These are phyloP conservation scores for Formica aserva DNA, from an alignment of 2,888 invertebrate genomes.

Conservation along the genomic window DNA sequence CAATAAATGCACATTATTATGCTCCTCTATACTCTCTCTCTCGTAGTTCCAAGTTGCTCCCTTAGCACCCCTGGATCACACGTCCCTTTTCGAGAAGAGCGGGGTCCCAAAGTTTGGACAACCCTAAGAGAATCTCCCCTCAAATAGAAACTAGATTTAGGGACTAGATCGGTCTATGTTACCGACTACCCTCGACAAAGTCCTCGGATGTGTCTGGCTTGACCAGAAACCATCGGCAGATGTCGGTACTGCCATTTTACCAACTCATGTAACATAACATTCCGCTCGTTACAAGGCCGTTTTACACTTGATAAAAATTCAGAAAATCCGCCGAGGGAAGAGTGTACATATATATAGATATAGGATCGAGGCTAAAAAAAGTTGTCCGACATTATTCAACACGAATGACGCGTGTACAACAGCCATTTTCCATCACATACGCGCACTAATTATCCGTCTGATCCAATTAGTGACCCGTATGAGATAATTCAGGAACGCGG, in stretches of 20 bases:
- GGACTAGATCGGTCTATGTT: slow-evolving; percentile 77
- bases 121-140: slow-evolving; percentile 44
- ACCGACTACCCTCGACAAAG: slow-evolving; percentile 75
- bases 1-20: slow-evolving; percentile 60
- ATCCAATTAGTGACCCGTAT: slow-evolving; percentile 64
- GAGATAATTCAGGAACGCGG: slow-evolving; percentile 64
- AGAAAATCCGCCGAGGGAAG: not conserved
- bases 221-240: slow-evolving; percentile 73
- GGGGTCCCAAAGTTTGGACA: slow-evolving; percentile 30
- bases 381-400: not conserved
- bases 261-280: slow-evolving; percentile 70
- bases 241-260: slow-evolving; percentile 77
- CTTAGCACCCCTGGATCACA: slow-evolving; percentile 60
- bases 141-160: slow-evolving; percentile 70
- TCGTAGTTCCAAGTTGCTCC: slow-evolving; percentile 54
- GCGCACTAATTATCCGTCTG: slow-evolving; percentile 19
- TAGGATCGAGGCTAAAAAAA: not conserved
- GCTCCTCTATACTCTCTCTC: slow-evolving; percentile 54
- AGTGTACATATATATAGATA: not conserved
- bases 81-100: slow-evolving; percentile 51
- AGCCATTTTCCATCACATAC: not conserved
- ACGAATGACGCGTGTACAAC: not conserved
- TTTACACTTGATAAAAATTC: slow-evolving; percentile 63
- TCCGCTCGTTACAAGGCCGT: slow-evolving; percentile 58
- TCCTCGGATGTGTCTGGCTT: slow-evolving; percentile 53